Conservation (phyloP, 2,113 vertebrate genomes). For the Acrocephalus arundinaceus region DNA sequence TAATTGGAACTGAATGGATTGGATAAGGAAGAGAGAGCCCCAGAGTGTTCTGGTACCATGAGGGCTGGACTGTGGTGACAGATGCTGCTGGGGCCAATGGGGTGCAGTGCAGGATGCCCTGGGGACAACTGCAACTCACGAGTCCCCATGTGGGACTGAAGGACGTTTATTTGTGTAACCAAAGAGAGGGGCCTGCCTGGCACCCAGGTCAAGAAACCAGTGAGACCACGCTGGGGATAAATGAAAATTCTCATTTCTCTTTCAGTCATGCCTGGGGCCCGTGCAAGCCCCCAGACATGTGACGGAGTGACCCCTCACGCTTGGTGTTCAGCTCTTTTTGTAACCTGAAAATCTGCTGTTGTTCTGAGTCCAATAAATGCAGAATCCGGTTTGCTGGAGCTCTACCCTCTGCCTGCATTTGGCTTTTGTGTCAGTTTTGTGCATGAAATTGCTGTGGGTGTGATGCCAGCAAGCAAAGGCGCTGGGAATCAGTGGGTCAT, state of each 20-base stretch:
- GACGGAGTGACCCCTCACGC: not conserved
- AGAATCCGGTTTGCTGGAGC: constrained; percentile 53
- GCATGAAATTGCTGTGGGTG: not conserved
- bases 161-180: not conserved
- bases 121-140: not conserved
- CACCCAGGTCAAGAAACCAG: not conserved
- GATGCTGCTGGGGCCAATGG: fast-evolving
- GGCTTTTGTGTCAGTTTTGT: constrained; percentile 19
- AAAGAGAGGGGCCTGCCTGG: constrained; percentile 4
- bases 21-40: not conserved
- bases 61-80: not conserved
- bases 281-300: not conserved
- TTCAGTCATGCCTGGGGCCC: not conserved
- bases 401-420: not conserved
- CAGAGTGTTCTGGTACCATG: fast-evolving
- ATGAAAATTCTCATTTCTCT: not conserved
- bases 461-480: not conserved
- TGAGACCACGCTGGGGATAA: not conserved
- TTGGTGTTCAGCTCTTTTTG: constrained; percentile 64
- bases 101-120: not conserved
- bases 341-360: constrained; percentile 60
- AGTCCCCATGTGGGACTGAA: fast-evolving
- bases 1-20: not conserved
- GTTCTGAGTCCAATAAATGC: constrained; percentile 68
- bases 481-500: not conserved